Base-by-base conservation (phyloP, 2,888 invertebrate species). In the Eucriotettix oculatus region DNA sequence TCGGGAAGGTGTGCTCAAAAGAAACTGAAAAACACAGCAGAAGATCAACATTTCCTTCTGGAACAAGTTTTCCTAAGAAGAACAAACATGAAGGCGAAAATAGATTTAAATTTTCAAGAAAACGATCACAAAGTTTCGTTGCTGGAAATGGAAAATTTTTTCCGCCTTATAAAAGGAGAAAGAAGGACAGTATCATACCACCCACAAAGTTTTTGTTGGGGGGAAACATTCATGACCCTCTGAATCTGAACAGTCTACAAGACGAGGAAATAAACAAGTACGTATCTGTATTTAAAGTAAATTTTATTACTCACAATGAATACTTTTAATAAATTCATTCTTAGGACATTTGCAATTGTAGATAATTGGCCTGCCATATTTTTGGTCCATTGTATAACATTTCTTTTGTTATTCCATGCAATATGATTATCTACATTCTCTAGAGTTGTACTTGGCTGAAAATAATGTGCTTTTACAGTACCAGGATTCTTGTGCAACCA, bases 181-280 rank as follows among this genome's bases (percentile, higher is more conserved):
- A 86, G 68, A 83, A 86, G 66, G 81, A 81, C 41, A 60, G 59
- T 11, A 82, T 87, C 66, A 88, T 92, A 68, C 86, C 92, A 58
- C 95, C 96, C 0, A 92, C 92, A 0, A 94, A 94, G 73, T 96
- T 97, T 74, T 76, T 93, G 9, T 79, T 96, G 1, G 97, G 96
- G 54, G 97, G 96, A 10, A 96, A 93, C 73, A 95, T 95, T 66
- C 87, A 87, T 66, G 97, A 97, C 78, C 97, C 96, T 0, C 75
- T 97, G 55, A 97, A 97, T 76, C 75, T 97, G 63, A 93, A 91
- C 70, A 93, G 94, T 70, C 79, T 97, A 68, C 90, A 86, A 67
- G 71, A 71, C 66, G 71, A 70, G 63, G 70, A 70, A 64, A 66
- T 70, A 17, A 71, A 70, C 61, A 66, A 68, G 70, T 70, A 58